Percentiles rank a stretch among this genome's conserved stretches.
These are phyloP conservation scores for Macrocentrus cingulum DNA, from an alignment of 1,140 invertebrate genomes.

Conservation along the genomic window DNA sequence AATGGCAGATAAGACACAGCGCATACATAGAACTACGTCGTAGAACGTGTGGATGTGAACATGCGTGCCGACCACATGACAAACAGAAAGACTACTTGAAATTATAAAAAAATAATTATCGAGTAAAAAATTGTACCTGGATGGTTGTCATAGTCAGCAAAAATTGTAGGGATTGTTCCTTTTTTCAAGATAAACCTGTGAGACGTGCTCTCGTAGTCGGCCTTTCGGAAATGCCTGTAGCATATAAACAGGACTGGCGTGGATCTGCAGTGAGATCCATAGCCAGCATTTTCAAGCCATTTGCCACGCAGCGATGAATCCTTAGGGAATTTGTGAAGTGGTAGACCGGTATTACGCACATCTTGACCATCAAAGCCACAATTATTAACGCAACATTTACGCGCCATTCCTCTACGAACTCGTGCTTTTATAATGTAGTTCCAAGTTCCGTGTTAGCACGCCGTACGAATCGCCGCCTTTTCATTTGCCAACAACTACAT, in stretches of 20 bases:
- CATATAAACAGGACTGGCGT: conserved; percentile 64
- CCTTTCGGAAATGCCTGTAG: conserved; percentile 65
- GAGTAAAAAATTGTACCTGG: conserved; percentile 34
- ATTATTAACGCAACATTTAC: conserved; percentile 52
- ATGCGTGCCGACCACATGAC: not conserved
- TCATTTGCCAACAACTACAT: conserved; percentile 37
- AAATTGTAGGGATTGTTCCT: conserved; percentile 58
- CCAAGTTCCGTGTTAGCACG: too few relatives aligned
- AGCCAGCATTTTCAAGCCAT: conserved; percentile 59
- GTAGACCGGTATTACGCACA: conserved; percentile 57
- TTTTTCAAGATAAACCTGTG: conserved; percentile 63
- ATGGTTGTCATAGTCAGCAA: conserved; percentile 49
- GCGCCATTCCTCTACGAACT: conserved; percentile 48
- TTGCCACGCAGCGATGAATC: conserved; percentile 50
- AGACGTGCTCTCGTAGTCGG: conserved; percentile 61
- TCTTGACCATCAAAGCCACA: conserved; percentile 45
- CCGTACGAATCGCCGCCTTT: conserved; percentile 29
- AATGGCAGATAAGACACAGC: too few relatives aligned
- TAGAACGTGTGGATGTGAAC: not conserved
- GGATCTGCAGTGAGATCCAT: conserved; percentile 56
- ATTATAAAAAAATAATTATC: conserved; percentile 16
- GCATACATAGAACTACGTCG: not conserved
- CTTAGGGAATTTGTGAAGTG: conserved; percentile 62
- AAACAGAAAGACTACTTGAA: not conserved
- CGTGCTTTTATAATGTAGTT: too few relatives aligned